Evolutionary conservation across 2,888 invertebrate genomes (phyloP).

Genomic region (Steinernema scapterisci): DNA sequence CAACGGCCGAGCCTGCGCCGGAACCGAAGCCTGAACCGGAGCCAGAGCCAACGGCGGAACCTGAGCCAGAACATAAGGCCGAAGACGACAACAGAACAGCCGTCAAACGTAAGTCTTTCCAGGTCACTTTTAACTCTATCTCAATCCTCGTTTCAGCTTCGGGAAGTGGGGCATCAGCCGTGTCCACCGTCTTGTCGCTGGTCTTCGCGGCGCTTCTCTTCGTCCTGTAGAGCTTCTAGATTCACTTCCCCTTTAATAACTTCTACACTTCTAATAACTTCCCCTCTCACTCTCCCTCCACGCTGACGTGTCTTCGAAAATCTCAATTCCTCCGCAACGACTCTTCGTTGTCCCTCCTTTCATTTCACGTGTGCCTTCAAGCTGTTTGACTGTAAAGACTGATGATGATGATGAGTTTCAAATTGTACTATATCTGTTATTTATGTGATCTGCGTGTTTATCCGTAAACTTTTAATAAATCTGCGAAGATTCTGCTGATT

Average conservation of each 20-base stretch:
- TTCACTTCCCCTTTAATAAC: conserved; percentile 4
- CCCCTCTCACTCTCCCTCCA: background rate
- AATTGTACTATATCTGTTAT: conserved; percentile 19
- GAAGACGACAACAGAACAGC: conserved; percentile 26
- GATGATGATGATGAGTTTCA: conserved; percentile 16
- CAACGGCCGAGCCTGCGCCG: background rate
- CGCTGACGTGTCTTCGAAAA: conserved; percentile 27
- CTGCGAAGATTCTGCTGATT: background rate
- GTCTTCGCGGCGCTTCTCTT: background rate
- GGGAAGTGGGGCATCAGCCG: conserved; percentile 4
- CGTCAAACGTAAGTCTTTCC: conserved; percentile 15
- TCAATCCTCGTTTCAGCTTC: background rate
- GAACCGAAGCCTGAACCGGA: background rate
- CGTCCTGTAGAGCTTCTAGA: conserved; percentile 8
- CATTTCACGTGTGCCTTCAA: conserved; percentile 25
- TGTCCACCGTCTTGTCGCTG: conserved; percentile 6
- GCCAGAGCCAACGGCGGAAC: conserved; percentile 2
- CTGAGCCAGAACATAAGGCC: background rate
- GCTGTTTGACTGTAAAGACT: conserved; percentile 26
- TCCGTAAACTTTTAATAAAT: conserved; percentile 9
- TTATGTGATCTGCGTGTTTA: background rate
- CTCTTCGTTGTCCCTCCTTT: background rate
- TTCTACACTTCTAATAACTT: conserved; percentile 25
- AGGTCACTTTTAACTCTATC: background rate
- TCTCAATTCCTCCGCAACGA: conserved; percentile 15